phyloP scores from a whole-genome alignment of 1,140 invertebrate species.

The Littorina saxatilis region DNA sequence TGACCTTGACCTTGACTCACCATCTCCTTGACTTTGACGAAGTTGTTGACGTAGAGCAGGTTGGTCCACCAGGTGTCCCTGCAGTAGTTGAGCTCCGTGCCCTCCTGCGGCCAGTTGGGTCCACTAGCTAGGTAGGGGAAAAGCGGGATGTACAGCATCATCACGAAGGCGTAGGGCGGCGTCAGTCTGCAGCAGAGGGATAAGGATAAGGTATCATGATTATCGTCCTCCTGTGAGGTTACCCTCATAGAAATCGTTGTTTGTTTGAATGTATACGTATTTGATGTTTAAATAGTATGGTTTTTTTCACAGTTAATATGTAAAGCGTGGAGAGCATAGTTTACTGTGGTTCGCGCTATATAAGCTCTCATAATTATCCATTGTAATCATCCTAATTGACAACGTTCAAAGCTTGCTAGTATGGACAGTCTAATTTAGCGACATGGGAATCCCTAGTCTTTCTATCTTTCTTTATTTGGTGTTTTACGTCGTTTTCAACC shows the following conservation, averaged over 20 bases:
- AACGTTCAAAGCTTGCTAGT: no score
- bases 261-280: no score
- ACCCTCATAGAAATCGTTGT: no score
- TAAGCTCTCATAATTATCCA: not conserved
- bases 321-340: not conserved
- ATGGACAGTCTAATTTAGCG: no score
- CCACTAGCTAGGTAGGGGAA: constrained; percentile 64
- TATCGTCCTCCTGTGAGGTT: no score
- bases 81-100: constrained; percentile 74
- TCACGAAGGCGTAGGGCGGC: constrained; percentile 60
- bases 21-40: constrained; percentile 80
- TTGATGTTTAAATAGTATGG: no score
- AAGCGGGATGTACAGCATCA: constrained; percentile 63
- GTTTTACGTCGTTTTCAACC: no score
- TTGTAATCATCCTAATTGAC: no score
- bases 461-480: no score
- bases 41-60: constrained; percentile 89
- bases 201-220: not conserved
- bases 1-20: constrained; percentile 46
- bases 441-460: no score
- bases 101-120: constrained; percentile 59
- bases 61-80: constrained; percentile 87
- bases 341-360: no score
- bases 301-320: not conserved
- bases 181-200: constrained; percentile 58